Base-by-base conservation (phyloP, 2,797 vertebrate genomes). In the Enteromius unitaeniatus region DNA sequence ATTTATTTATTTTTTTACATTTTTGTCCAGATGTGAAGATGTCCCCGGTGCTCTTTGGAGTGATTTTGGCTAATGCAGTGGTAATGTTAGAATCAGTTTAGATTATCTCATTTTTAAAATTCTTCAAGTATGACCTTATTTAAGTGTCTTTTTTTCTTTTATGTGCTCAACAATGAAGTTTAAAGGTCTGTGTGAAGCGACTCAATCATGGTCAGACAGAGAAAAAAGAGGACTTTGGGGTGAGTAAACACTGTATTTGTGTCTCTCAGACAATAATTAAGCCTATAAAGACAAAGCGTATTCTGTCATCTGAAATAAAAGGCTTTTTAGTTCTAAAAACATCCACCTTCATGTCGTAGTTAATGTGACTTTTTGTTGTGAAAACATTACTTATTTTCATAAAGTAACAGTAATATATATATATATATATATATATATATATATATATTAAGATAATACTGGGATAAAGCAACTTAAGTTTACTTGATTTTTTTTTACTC, bases 1-100 rank as follows among this genome's bases (percentile, higher is more conserved):
- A 60, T 26, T 60, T 0, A 62, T 19, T 58, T 0, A 11, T 11
- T 58, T 23, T 28, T 65, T 78, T 37, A 45, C 10, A 14, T 47
- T 47, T 82, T 82, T 70, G 55, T 69, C 37, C 81, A 88, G 88
- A 86, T 84, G 28, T 81, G 87, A 93, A 92, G 89, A 96, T 96
- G 96, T 87, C 86, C 75, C 87, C 86, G 75, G 62, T 85, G 58
- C 83, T 92, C 65, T 82, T 91, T 73, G 89, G 89, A 87, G 88
- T 78, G 85, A 82, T 91, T 79, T 69, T 90, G 87, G 86, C 77
- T 19, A 62, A 65, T 91, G 85, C 89, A 86, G 78, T 92, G 92
- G 94, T 95, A 91, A 93, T 3, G 55, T 78, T 78, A 88, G 90
- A 92, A 93, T 67, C 1, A 2, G 0, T 55, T 17, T 21, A 11